Evolutionary conservation across 2,113 vertebrate species (phyloP), one percentile per base, ranked within the genome.

Genomic region (Rallus limicola): DNA sequence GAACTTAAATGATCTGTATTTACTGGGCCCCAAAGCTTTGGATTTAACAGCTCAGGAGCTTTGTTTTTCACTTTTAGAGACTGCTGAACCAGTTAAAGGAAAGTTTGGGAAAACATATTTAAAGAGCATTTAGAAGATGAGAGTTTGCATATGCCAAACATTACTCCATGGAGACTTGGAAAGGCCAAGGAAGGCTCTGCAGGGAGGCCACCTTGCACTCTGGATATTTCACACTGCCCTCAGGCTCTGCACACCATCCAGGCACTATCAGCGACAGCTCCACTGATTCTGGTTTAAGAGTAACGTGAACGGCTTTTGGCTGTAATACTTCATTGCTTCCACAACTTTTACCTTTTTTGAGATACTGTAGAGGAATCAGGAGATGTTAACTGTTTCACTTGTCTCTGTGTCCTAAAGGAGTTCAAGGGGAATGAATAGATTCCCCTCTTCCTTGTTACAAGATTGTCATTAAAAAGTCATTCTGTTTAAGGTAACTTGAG

Each of bases 31-130:
- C 36, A 90, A 78, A 88, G 7, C 10, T 81, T 86, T 86, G 53
- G 46, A 44, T 20, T 83, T 71, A 93, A 52, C 46, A 70, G 68
- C 52, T 93, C 58, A 81, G 83, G 56, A 78, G 13, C 50, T 88
- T 92, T 83, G 67, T 42, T 65, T 76, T 85, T 76, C 2, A 1
- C 5, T 82, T 85, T 90, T 53, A 78, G 48, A 92, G 64, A 16
- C 52, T 63, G 44, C 26, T 90, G 34, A 90, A 90, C 29, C 74
- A 12, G 1, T 92, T 86, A 76, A 70, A 80, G 20, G 13, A 48
- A 74, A 23, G 16, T 70, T 74, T 90, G 63, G 28, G 52, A 87
- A 91, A 83, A 38, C 6, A 9, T 77, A 19, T 81, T 82, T 74
- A 52, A 92, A 58, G 23, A 68, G 6, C 20, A 60, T 90, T 81